Evolutionary conservation across 2,797 vertebrate genomes (phyloP), one percentile per base, ranked within the genome.

Genomic region (Kryptolebias ocellatus): DNA sequence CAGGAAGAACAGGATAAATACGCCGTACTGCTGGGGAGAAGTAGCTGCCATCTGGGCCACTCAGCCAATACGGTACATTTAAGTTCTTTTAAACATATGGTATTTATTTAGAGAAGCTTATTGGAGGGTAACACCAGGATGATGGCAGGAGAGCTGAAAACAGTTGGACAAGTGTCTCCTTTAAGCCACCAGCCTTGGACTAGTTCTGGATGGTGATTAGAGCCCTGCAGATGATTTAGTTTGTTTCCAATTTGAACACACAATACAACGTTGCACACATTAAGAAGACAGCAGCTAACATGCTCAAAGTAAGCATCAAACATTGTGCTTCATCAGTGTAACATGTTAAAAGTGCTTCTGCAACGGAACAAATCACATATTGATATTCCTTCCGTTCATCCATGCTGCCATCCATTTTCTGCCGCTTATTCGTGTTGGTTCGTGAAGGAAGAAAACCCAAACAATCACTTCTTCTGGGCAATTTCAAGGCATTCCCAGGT

Each of bases 141-240:
- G 57, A 74, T 42, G 59, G 11, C 11, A 52, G 67, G 34, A 37
- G 58, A 71, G 75, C 60, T 72, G 49, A 65, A 68, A 64, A 62
- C 64, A 66, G 9, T 45, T 53, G 46, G 60, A 49, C 67, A 64
- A 58, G 60, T 64, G 61, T 81, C 55, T 77, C 39, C 45, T 78
- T 72, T 60, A 71, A 78, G 63, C 59, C 57, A 67, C 62, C 37
- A 75, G 70, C 51, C 72, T 68, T 67, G 67, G 55, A 68, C 37
- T 60, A 60, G 58, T 45, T 60, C 15, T 49, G 17, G n/a, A 18
- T 60, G 49, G 18, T 58, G 65, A 76, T 70, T 65, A 58, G 24
- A 66, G 64, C 16, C 16, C 17, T 8, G 12, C 34, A 59, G 28
- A 75, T 60, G 53, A 62, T 16, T 72, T 29, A 46, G 68, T 67